phyloP scores from a whole-genome alignment of 2,797 vertebrate species.

The Neoniphon sammara region DNA sequence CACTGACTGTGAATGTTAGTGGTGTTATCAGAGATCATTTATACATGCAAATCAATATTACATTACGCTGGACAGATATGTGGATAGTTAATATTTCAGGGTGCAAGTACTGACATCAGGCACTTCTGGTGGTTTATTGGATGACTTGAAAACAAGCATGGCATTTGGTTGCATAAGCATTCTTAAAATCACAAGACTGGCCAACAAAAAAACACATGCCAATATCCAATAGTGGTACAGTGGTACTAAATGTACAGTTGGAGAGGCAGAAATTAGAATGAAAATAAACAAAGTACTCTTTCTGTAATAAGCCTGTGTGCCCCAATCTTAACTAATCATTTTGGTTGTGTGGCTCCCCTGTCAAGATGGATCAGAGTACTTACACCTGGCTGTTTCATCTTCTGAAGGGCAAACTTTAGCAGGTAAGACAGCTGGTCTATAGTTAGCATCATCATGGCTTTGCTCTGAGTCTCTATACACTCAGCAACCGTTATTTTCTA shows the following conservation, averaged over 20 bases:
- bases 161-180: constrained; percentile 34
- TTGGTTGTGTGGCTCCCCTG: constrained; percentile 3
- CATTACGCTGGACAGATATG: constrained; percentile 53
- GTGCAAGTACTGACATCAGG: constrained; percentile 44
- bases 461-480: constrained; percentile 99
- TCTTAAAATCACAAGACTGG: constrained; percentile 36
- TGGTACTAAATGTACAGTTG: constrained; percentile 11
- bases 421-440: constrained; percentile 97
- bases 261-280: constrained; percentile 32
- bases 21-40: constrained; percentile 58
- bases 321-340: constrained; percentile 8
- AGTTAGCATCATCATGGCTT: constrained; percentile 99
- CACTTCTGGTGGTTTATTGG: constrained; percentile 31
- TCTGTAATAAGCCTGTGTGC: constrained; percentile 6
- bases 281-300: constrained; percentile 9
- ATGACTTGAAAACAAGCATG: constrained; percentile 31
- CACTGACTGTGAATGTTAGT: constrained; percentile 66
- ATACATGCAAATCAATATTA: constrained; percentile 70
- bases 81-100: constrained; percentile 35
- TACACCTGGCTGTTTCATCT: constrained; percentile 99
- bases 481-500: constrained; percentile 99
- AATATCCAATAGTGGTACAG: constrained; percentile 37
- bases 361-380: constrained; percentile 73
- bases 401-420: constrained; percentile 99
- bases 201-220: constrained; percentile 48